Conservation (phyloP, 1,140 invertebrate species). For the Bombus balteatus region DNA sequence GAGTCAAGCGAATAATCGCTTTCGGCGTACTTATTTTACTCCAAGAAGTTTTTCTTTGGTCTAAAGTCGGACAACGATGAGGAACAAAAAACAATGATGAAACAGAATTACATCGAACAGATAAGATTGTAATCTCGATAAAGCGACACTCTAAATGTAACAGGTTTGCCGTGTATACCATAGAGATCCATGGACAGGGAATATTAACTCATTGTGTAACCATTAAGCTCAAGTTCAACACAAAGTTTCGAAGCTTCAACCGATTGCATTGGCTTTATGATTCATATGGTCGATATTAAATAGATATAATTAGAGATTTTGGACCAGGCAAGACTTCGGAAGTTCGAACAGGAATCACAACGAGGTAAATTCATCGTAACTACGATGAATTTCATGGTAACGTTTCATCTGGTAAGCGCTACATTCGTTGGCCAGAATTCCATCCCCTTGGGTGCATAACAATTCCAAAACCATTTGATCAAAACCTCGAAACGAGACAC, state of each 20-base stretch:
- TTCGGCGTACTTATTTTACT: too few relatives aligned
- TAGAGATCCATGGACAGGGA: background rate
- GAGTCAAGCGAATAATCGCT: too few relatives aligned
- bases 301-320: conserved; percentile 19
- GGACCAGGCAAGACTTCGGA: background rate
- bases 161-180: background rate
- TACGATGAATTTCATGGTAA: background rate
- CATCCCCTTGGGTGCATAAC: conserved; percentile 7
- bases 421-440: background rate
- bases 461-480: conserved; percentile 25
- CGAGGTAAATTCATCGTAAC: conserved; percentile 10
- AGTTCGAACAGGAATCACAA: background rate
- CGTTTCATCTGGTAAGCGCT: background rate
- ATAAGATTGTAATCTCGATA: background rate
- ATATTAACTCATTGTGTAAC: background rate
- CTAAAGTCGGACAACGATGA: too few relatives aligned
- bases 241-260: background rate
- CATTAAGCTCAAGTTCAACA: background rate
- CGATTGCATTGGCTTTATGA: conserved; percentile 4
- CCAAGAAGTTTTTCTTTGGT: too few relatives aligned
- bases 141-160: background rate
- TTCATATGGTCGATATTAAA: conserved; percentile 13
- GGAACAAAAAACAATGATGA: background rate
- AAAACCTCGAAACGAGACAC: background rate
- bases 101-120: background rate